These are phyloP conservation scores for Stenoptilia bipunctidactyla DNA, from an alignment of 2,888 invertebrate genomes.

Conservation along the genomic window DNA sequence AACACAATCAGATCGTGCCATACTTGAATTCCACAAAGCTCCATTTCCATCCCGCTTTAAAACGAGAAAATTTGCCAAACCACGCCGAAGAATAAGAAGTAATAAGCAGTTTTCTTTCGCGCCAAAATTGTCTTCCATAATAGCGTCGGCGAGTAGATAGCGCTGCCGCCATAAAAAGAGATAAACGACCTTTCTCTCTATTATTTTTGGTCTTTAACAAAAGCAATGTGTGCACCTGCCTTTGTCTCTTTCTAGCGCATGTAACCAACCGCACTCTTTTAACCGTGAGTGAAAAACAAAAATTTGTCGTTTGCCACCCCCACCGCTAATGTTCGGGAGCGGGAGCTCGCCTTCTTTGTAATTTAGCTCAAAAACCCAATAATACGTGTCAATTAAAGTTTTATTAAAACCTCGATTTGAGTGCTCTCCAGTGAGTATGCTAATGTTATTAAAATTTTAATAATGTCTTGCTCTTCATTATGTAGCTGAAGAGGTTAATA, in stretches of 20 bases:
- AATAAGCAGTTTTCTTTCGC: slow-evolving; percentile 71
- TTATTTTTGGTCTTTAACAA: slow-evolving; percentile 71
- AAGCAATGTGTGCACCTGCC: slow-evolving; percentile 63
- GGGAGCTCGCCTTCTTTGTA: slow-evolving; percentile 57
- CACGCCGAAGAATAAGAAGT: slow-evolving; percentile 61
- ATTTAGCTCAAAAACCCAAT: slow-evolving; percentile 61
- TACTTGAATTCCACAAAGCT: not conserved
- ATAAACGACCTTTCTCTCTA: slow-evolving; percentile 70
- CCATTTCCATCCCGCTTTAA: slow-evolving; percentile 16
- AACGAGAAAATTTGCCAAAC: slow-evolving; percentile 36
- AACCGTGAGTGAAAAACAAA: slow-evolving; percentile 59
- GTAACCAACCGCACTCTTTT: slow-evolving; percentile 28
- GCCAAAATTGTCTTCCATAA: slow-evolving; percentile 70
- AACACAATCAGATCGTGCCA: not conserved
- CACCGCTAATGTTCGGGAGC: slow-evolving; percentile 56
- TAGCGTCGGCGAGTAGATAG: slow-evolving; percentile 65
- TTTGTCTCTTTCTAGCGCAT: slow-evolving; percentile 48
- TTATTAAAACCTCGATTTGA: slow-evolving; percentile 52
- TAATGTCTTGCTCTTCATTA: slow-evolving; percentile 20
- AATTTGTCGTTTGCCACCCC: slow-evolving; percentile 53
- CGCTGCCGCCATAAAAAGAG: slow-evolving; percentile 68
- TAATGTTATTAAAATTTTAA: slow-evolving; percentile 53
- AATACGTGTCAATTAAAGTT: slow-evolving; percentile 62
- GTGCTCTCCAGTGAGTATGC: slow-evolving; percentile 40
- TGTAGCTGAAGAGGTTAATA: not conserved